phyloP scores from a whole-genome alignment of 2,888 invertebrate species.

The Sphinx pinastri region DNA sequence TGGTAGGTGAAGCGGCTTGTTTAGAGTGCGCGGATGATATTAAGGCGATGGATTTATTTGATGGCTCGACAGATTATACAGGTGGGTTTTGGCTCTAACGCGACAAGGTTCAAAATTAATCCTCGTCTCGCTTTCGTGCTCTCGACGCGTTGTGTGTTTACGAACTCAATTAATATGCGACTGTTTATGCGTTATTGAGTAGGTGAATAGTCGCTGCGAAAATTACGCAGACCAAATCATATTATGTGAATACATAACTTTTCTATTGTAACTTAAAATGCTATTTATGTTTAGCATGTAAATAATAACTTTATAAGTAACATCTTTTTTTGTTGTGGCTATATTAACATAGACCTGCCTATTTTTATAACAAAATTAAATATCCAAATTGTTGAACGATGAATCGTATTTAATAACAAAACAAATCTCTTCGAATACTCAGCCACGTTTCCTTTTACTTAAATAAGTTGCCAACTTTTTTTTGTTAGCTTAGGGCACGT shows the following conservation, averaged over 20 bases:
- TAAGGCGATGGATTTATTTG: constrained; percentile 46
- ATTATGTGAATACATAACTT: too few relatives aligned
- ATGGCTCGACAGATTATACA: constrained; percentile 37
- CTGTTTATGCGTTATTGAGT: constrained; percentile 29
- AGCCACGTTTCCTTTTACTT: neutral
- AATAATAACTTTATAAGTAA: neutral
- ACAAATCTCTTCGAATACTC: neutral
- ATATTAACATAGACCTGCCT: too few relatives aligned
- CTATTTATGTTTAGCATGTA: neutral
- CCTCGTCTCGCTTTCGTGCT: neutral
- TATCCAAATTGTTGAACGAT: neutral
- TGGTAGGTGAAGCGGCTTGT: constrained; percentile 50
- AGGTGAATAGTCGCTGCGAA: neutral
- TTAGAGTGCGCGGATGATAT: constrained; percentile 37
- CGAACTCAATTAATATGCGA: constrained; percentile 35
- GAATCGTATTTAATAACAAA: neutral
- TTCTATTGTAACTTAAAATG: too few relatives aligned
- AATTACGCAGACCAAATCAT: too few relatives aligned
- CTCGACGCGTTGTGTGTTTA: neutral
- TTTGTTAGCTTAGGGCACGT: neutral
- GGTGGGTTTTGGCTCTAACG: constrained; percentile 16
- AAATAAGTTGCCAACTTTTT: constrained; percentile 13
- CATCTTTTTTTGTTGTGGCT: too few relatives aligned
- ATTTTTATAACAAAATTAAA: too few relatives aligned
- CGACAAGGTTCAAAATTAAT: constrained; percentile 24